phyloP scores from a whole-genome alignment of 2,113 vertebrate species.

The Psettodes erumei region DNA sequence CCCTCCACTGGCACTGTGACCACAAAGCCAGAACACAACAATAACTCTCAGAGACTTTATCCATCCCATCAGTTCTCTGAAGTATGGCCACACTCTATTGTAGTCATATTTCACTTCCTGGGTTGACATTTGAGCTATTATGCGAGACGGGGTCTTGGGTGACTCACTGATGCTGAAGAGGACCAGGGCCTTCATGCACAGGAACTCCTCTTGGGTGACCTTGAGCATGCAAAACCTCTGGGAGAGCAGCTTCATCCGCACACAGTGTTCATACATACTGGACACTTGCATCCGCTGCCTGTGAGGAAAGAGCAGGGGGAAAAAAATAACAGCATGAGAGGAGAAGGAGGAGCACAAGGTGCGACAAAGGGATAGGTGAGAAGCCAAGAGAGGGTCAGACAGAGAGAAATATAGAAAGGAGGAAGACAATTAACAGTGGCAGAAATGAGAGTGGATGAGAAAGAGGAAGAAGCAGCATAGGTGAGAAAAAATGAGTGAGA shows the following conservation, averaged over 20 bases:
- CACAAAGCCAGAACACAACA: slow-evolving; percentile 71
- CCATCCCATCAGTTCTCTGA: slow-evolving; percentile 49
- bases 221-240: slow-evolving; percentile 92
- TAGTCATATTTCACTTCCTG: slow-evolving; percentile 46
- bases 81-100: slow-evolving; percentile 31
- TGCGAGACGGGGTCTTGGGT: not conserved
- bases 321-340: slow-evolving; percentile 10
- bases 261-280: slow-evolving; percentile 94
- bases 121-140: slow-evolving; percentile 30
- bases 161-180: slow-evolving; percentile 96
- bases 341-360: slow-evolving; percentile 15
- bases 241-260: slow-evolving; percentile 92
- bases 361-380: slow-evolving; percentile 18
- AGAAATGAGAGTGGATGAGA: slow-evolving; percentile 2
- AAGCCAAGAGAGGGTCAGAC: slow-evolving; percentile 33
- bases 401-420: slow-evolving; percentile 22
- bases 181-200: slow-evolving; percentile 96
- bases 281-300: slow-evolving; percentile 96
- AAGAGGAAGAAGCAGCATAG: slow-evolving; percentile 37
- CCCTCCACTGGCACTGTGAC: slow-evolving; percentile 93
- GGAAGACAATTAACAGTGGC: slow-evolving; percentile 46
- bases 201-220: slow-evolving; percentile 94
- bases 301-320: not conserved
- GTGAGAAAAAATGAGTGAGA: slow-evolving; percentile 68
- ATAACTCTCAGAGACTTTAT: slow-evolving; percentile 58